Evolutionary conservation across 2,888 invertebrate genomes (phyloP), one percentile per base, ranked within the genome.

Genomic region (Sicus ferrugineus): DNA sequence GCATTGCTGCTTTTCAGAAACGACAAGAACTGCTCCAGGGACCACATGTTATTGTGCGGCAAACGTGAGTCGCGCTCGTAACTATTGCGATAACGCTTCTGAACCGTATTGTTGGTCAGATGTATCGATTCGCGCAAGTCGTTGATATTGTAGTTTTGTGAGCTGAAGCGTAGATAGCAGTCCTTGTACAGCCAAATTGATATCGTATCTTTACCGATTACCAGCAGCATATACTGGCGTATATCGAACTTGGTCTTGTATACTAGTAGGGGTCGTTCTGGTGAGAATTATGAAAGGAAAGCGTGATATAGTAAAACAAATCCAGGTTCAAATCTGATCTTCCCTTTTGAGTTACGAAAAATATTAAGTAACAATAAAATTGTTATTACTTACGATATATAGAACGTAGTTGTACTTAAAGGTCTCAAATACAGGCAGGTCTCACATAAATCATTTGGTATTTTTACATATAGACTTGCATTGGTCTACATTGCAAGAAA

Each of bases 201-300:
- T 63, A 96, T 86, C 0, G 93, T 93, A 75, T 89, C 89, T 75
- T 90, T 91, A 50, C 93, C 73, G 9, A 84, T 93, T 0, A 95
- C 91, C 3, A 84, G 69, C 65, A 96, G 85, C 84, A 95, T 95
- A 89, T 95, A 96, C 84, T 95, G 94, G 9, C 96, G 89, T 73
- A 96, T 94, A 80, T 96, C 96, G 81, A 96, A 96, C 86, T 96
- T 96, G 0, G 94, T 95, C 72, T 92, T 90, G 81, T 93, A 89
- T 50, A 96, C 90, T 56, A 96, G 84, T 58, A 95, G 83, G 0
- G 96, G 96, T 58, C 91, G 90, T 86, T 94, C 94, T 93, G 86
- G 28, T 86, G 87, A 42, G n/a, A n/a, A n/a, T n/a, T n/a, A n/a
- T 16, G 0, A 34, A 34, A 34, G 34, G 2, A 34, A 34, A 34